Evolutionary conservation across 2,888 invertebrate species (phyloP).

Genomic region (Frankliniella intonsa): DNA sequence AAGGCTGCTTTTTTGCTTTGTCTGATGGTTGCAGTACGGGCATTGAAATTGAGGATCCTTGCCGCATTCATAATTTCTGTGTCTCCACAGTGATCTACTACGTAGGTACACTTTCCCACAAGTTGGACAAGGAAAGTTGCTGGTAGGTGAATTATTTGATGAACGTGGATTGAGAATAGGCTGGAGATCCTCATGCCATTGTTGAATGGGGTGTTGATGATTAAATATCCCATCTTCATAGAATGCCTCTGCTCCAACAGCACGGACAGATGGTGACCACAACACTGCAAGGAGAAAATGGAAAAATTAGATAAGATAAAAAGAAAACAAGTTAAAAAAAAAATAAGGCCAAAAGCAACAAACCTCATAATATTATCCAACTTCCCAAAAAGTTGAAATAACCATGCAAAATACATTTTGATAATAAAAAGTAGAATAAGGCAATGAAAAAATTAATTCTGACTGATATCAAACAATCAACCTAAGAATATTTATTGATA

Average conservation of each 20-base stretch:
- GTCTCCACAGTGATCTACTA: background rate
- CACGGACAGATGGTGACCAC: background rate
- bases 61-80: slow-evolving; percentile 11
- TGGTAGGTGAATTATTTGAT: background rate
- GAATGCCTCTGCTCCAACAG: background rate
- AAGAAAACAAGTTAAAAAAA: background rate
- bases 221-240: background rate
- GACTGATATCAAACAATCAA: background rate
- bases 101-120: slow-evolving; percentile 17
- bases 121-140: background rate
- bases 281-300: background rate
- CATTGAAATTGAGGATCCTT: slow-evolving; percentile 6
- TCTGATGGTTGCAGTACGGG: slow-evolving; percentile 1
- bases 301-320: background rate
- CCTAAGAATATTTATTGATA: slow-evolving; percentile 18
- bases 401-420: background rate
- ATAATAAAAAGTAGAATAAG: background rate
- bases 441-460: background rate
- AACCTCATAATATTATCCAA: too few relatives aligned
- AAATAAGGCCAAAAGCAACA: background rate
- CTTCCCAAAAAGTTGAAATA: background rate
- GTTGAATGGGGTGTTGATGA: background rate
- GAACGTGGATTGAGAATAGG: background rate
- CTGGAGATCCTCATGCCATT: slow-evolving; percentile 20
- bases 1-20: background rate